Base-by-base conservation (phyloP, 2,888 invertebrate genomes). In the Deilephila porcellus region DNA sequence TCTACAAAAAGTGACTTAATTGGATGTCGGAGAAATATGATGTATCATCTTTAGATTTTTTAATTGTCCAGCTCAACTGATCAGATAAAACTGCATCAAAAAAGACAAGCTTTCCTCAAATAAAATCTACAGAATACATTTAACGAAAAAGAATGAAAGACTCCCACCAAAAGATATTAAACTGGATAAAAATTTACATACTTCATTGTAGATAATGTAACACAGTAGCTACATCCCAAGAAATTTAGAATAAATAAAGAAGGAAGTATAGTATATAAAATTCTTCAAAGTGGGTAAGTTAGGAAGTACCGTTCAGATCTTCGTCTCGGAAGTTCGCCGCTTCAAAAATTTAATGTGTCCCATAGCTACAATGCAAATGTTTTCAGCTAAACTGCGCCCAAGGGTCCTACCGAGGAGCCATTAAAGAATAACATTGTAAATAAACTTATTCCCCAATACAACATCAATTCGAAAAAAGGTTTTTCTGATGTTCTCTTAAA, bases 261-360 rank as follows among this genome's bases (percentile, higher is more conserved):
- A 82, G 45, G 17, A 67, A 82, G 83, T 82, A 81, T 81, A 82
- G 83, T 82, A 81, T 81, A 81, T 81, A 83, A 83, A 80, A 82
- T 81, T 83, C 85, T 83, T 79, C 81, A 75, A 82, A 82, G 75
- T 76, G 76, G 75, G 83, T 81, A 81, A 83, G 83, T 80, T 84
- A 84, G 82, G 81, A 87, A 87, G 83, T 84, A 82, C 80, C 79
- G 79, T 83, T 82, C 81, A 82, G 78, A 86, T 85, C 85, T 85
- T 82, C 81, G 81, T 81, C 80, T 82, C 34, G 6, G 56, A 72
- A 72, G 53, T 64, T 72, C 53, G 62, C 56, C 37, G 56, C 71
- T 71, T 60, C 83, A 85, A 90, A 90, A 90, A 89, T 91, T 90
- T 91, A 90, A 93, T 92, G 87, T 81, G 87, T 93, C 93, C 93